Conservation (phyloP, 2,888 invertebrate genomes). For the Amiota communis region DNA sequence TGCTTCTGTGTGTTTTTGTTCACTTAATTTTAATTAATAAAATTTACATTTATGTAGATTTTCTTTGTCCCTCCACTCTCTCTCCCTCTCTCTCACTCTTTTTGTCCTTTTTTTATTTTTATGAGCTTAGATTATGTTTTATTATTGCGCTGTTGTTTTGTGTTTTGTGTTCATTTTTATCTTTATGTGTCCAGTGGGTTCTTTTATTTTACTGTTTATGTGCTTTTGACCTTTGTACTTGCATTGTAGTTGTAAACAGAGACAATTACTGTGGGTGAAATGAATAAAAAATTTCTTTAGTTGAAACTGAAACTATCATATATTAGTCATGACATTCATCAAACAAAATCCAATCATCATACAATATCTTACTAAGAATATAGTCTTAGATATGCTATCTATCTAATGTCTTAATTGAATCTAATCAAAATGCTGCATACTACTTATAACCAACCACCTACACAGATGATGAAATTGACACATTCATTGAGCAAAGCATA, state of each 20-base stretch:
- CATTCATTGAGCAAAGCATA: too few species aligned
- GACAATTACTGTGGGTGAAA: too few species aligned
- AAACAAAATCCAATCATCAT: not conserved
- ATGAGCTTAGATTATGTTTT: constrained; percentile 24
- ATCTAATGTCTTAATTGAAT: constrained; percentile 8
- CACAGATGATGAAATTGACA: too few species aligned
- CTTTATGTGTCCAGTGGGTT: constrained; percentile 31
- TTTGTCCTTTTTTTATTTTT: constrained; percentile 11
- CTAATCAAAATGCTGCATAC: constrained; percentile 4
- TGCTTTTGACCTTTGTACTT: not conserved
- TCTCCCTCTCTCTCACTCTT: not conserved
- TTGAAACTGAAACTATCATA: too few species aligned
- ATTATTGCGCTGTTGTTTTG: not conserved
- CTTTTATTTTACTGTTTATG: not conserved
- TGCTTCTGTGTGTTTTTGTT: not conserved
- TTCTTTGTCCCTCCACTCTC: too few species aligned
- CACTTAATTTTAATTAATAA: constrained; percentile 26
- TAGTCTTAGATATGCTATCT: not conserved
- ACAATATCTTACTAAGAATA: not conserved
- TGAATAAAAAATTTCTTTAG: too few species aligned
- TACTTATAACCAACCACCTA: too few species aligned
- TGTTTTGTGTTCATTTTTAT: constrained; percentile 19
- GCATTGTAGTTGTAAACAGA: too few species aligned
- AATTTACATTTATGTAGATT: constrained; percentile 21
- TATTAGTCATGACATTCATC: too few species aligned